Evolutionary conservation across 2,113 vertebrate species (phyloP).

Genomic region (Glaucomys volans): DNA sequence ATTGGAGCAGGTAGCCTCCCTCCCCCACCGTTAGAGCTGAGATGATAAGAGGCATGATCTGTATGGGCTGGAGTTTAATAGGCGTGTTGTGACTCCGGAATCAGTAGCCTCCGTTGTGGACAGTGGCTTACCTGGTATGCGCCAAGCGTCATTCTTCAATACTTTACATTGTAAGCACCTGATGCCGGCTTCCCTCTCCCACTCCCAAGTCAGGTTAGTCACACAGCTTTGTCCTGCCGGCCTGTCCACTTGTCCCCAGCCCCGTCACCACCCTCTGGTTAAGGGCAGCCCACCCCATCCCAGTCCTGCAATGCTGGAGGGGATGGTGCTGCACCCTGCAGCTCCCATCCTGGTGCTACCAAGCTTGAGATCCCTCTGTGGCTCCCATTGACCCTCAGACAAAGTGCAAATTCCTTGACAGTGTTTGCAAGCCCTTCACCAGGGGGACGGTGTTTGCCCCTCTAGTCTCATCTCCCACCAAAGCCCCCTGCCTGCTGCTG

Average conservation of each 20-base stretch:
- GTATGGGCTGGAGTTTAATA: not conserved
- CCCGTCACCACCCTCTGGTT: no score
- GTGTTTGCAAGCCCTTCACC: not conserved
- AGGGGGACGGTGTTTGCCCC: not conserved
- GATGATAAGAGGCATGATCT: not conserved
- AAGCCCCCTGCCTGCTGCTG: not conserved
- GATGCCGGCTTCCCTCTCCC: not conserved
- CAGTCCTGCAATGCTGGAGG: not conserved
- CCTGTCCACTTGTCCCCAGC: not conserved
- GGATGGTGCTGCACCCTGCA: no score
- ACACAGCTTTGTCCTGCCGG: not conserved
- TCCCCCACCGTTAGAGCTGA: fast-evolving
- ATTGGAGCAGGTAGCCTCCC: not conserved
- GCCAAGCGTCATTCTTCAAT: not conserved
- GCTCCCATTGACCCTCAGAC: not conserved
- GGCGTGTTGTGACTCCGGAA: not conserved
- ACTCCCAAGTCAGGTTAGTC: not conserved
- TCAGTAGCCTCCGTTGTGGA: not conserved
- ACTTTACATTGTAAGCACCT: not conserved
- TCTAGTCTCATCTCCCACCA: not conserved
- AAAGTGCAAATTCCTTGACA: not conserved
- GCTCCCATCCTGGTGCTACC: not conserved
- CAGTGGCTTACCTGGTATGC: not conserved
- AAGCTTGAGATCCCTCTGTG: no score
- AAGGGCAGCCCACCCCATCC: not conserved